Conservation (phyloP, 2,797 vertebrate genomes). For the Erpetoichthys calabaricus region DNA sequence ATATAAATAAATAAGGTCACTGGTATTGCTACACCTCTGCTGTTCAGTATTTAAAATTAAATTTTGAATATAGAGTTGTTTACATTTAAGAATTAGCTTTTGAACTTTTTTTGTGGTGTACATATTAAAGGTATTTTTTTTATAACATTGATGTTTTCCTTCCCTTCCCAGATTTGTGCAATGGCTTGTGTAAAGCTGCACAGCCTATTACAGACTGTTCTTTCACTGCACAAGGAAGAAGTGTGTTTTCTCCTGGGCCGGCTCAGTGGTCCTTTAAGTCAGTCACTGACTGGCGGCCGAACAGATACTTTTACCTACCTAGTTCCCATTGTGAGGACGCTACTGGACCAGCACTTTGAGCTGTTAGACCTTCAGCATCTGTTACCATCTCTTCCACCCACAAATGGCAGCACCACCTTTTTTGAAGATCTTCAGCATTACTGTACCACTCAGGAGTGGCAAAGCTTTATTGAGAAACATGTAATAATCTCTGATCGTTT, state of each 20-base stretch:
- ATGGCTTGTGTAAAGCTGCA: slow-evolving; percentile 88
- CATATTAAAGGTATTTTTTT: not conserved
- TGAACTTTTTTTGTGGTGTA: too few species aligned
- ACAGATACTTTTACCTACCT: slow-evolving; percentile 65
- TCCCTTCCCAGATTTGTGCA: slow-evolving; percentile 57
- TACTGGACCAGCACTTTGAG: slow-evolving; percentile 78
- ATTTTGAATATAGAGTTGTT: too few species aligned
- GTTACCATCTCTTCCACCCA: slow-evolving; percentile 76
- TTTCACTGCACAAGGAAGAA: slow-evolving; percentile 66
- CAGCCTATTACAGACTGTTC: slow-evolving; percentile 70
- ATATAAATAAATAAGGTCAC: too few species aligned
- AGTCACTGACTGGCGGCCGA: slow-evolving; percentile 22
- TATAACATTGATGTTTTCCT: not conserved
- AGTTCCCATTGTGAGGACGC: slow-evolving; percentile 73
- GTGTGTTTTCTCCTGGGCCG: slow-evolving; percentile 65
- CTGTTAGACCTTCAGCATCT: slow-evolving; percentile 58
- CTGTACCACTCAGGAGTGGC: slow-evolving; percentile 72
- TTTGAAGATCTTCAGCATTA: slow-evolving; percentile 82
- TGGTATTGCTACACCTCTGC: too few species aligned
- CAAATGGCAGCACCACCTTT: slow-evolving; percentile 86
- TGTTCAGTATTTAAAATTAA: too few species aligned
- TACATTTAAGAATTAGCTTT: too few species aligned
- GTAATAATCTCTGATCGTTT: slow-evolving; percentile 36
- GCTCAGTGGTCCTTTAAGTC: slow-evolving; percentile 44
- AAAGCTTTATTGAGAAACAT: slow-evolving; percentile 70